These are phyloP conservation scores for Eupeodes luniger DNA, from an alignment of 2,888 invertebrate species.

Conservation along the genomic window DNA sequence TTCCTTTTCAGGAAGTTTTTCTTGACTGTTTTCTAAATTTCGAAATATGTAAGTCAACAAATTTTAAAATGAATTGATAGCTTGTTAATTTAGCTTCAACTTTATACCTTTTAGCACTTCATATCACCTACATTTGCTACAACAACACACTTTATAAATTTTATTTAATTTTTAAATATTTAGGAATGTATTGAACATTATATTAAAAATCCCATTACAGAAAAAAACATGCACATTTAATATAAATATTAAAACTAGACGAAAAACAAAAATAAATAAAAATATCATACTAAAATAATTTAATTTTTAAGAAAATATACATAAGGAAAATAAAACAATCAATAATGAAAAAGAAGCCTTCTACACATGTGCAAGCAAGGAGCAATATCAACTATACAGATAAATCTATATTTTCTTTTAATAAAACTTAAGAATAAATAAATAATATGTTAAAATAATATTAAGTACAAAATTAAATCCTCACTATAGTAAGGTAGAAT, in stretches of 20 bases:
- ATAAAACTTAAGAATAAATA: slow-evolving; percentile 39
- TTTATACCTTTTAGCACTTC: no score
- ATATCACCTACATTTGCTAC: slow-evolving; percentile 18
- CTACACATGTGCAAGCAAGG: slow-evolving; percentile 73
- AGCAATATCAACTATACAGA: slow-evolving; percentile 58
- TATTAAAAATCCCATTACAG: slow-evolving; percentile 57
- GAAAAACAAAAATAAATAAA: slow-evolving; percentile 23
- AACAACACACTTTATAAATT: background rate
- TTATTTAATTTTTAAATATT: slow-evolving; percentile 17
- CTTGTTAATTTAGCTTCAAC: no score
- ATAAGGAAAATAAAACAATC: slow-evolving; percentile 19
- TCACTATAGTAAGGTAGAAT: slow-evolving; percentile 77
- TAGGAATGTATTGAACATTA: slow-evolving; percentile 24
- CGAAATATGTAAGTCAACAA: no score
- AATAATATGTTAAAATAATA: slow-evolving; percentile 40
- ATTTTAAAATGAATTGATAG: no score
- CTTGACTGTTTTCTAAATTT: no score
- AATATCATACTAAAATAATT: slow-evolving; percentile 21
- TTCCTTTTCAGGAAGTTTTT: no score
- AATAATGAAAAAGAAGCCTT: slow-evolving; percentile 67
- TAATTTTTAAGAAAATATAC: slow-evolving; percentile 22
- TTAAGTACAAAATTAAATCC: slow-evolving; percentile 48
- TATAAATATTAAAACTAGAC: slow-evolving; percentile 35
- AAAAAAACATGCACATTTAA: slow-evolving; percentile 68
- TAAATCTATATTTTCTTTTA: slow-evolving; percentile 34